phyloP scores from a whole-genome alignment of 2,113 vertebrate genomes.

The Corythaeola cristata region DNA sequence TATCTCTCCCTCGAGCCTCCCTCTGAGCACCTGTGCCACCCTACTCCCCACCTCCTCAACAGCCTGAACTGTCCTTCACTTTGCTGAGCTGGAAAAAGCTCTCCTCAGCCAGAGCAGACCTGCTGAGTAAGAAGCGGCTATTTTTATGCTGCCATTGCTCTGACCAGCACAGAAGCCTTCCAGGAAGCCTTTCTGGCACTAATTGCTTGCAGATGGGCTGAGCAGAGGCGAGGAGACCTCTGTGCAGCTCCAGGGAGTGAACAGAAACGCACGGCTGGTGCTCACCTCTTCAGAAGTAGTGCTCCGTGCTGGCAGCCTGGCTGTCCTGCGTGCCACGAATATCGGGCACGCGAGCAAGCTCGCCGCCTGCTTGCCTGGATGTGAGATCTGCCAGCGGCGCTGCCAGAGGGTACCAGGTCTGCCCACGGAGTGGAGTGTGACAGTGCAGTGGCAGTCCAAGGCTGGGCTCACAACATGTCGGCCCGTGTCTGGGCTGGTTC shows the following conservation, averaged over 20 bases:
- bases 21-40: not conserved
- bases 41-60: not conserved
- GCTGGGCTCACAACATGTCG: not conserved
- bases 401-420: not conserved
- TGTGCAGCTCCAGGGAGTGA: not conserved
- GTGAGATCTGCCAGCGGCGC: not conserved
- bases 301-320: not conserved
- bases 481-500: not conserved
- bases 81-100: not conserved
- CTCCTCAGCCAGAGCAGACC: not conserved
- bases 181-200: not conserved
- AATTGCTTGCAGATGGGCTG: not conserved
- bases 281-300: not conserved
- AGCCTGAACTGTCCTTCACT: not conserved
- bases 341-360: not conserved
- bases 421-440: not conserved
- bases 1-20: not conserved
- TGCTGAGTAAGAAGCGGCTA: conserved; percentile 9
- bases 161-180: not conserved
- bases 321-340: not conserved
- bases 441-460: not conserved
- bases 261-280: not conserved
- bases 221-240: not conserved
- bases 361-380: not conserved
- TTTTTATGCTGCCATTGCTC: not conserved